Base-by-base conservation (phyloP, 2,797 vertebrate genomes). In the Phaenicophaeus curvirostris region DNA sequence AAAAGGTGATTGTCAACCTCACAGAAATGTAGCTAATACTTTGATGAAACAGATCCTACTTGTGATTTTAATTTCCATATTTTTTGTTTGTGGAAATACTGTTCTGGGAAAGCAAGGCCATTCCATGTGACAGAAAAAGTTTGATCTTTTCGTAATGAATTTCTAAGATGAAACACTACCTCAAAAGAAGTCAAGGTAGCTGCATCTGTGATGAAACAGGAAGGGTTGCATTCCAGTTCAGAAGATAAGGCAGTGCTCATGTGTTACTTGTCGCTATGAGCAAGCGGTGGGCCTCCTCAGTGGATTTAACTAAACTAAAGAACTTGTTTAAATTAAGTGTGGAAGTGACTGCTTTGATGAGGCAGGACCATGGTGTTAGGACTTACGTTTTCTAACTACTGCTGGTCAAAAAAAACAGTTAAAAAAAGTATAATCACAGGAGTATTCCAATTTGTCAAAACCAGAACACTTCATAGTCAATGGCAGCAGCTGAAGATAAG, bases 11-110 rank as follows among this genome's bases (percentile, higher is more conserved):
- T 91, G 89, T 87, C 73, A 89, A 0, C 87, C 92, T 87, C 76
- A 68, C 82, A 95, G 93, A 95, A 95, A 93, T 14, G 62, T 41
- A 62, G 62, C 72, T 89, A 83, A 85, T 72, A 90, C 78, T 89
- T 65, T 89, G 89, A 93, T 95, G 90, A 66, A 94, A 91, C 85
- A 95, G 91, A 93, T 96, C 89, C 87, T 91, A 76, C 66, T 57
- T 92, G 72, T 72, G 87, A 75, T 85, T 92, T 85, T 87, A 35
- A 94, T 96, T 95, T 94, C 89, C 91, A 66, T 95, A 59, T 59
- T 91, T 92, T 90, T 84, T 87, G 58, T 89, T 87, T 81, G 94
- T 86, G 79, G 71, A 96, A 93, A 46, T 78, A 46, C 4, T 31
- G 33, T 85, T 94, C 85, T 96, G 95, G 95, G 95, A 96, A 92